phyloP scores from a whole-genome alignment of 2,888 invertebrate species.

The Nasonovia ribisnigri region DNA sequence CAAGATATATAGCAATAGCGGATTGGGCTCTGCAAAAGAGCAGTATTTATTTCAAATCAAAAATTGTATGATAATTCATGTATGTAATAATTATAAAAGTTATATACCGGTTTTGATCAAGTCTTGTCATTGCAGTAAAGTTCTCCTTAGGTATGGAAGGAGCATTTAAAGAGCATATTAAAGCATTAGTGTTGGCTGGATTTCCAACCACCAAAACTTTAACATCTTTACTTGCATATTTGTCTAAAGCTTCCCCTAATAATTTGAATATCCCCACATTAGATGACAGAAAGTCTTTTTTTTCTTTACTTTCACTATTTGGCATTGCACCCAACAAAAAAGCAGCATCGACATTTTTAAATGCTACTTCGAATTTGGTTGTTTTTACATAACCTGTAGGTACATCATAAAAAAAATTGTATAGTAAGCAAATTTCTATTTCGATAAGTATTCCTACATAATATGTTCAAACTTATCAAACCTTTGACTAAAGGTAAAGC shows the following conservation, averaged over 20 bases:
- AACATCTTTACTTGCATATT: constrained; percentile 90
- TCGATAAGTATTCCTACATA: not conserved
- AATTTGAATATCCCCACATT: constrained; percentile 99
- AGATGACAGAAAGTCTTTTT: constrained; percentile 96
- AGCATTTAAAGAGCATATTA: constrained; percentile 94
- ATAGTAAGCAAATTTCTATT: not conserved
- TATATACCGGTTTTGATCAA: constrained; percentile 87
- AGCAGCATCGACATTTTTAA: constrained; percentile 94
- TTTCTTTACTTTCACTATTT: constrained; percentile 96
- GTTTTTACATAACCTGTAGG: constrained; percentile 82
- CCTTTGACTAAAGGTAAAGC: constrained; percentile 89
- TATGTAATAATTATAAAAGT: not conserved
- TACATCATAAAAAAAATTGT: constrained; percentile 66
- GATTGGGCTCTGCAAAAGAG: constrained; percentile 81
- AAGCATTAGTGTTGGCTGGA: constrained; percentile 98
- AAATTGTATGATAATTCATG: not conserved
- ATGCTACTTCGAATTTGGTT: constrained; percentile 89
- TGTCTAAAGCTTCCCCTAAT: constrained; percentile 93
- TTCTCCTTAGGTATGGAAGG: constrained; percentile 96
- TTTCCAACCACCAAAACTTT: constrained; percentile 98
- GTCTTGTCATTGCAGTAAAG: constrained; percentile 97
- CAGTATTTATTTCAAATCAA: not conserved
- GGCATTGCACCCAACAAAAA: constrained; percentile 99
- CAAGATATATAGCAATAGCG: constrained; percentile 79
- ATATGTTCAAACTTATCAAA: constrained; percentile 67